These are phyloP conservation scores for Atethmia centrago DNA, from an alignment of 2,888 invertebrate genomes.

Conservation along the genomic window DNA sequence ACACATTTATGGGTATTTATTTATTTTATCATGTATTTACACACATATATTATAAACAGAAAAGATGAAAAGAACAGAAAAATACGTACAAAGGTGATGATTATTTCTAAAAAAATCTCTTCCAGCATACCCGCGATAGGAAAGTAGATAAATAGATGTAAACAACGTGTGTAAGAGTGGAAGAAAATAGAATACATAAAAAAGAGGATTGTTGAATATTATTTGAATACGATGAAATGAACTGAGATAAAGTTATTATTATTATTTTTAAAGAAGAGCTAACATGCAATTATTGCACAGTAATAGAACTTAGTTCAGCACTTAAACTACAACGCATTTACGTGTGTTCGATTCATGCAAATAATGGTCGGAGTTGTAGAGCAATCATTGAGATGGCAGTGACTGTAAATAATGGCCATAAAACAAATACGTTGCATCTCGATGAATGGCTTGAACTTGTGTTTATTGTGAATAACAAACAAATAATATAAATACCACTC, in stretches of 20 bases:
- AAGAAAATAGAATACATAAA: too few species aligned
- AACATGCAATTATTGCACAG: constrained; percentile 13
- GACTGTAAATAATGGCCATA: constrained; percentile 53
- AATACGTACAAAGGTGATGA: too few species aligned
- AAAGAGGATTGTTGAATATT: background rate
- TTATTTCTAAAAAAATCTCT: too few species aligned
- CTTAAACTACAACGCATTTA: constrained; percentile 5
- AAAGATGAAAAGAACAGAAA: too few species aligned
- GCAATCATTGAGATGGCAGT: constrained; percentile 47
- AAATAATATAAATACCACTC: constrained; percentile 6
- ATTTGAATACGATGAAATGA: constrained; percentile 1
- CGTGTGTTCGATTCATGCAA: constrained; percentile 21
- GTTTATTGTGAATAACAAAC: constrained; percentile 44
- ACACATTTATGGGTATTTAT: background rate
- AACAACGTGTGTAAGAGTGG: too few species aligned
- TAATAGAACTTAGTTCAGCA: constrained; percentile 25
- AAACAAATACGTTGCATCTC: constrained; percentile 42
- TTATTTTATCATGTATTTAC: too few species aligned
- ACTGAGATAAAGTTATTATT: background rate
- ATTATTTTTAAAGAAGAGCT: constrained; percentile 6
- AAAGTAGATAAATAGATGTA: too few species aligned
- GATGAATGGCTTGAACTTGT: constrained; percentile 37
- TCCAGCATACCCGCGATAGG: too few species aligned
- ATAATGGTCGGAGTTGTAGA: constrained; percentile 28
- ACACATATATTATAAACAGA: too few species aligned